phyloP scores from a whole-genome alignment of 1,140 invertebrate species.

The Trichoplusia ni region DNA sequence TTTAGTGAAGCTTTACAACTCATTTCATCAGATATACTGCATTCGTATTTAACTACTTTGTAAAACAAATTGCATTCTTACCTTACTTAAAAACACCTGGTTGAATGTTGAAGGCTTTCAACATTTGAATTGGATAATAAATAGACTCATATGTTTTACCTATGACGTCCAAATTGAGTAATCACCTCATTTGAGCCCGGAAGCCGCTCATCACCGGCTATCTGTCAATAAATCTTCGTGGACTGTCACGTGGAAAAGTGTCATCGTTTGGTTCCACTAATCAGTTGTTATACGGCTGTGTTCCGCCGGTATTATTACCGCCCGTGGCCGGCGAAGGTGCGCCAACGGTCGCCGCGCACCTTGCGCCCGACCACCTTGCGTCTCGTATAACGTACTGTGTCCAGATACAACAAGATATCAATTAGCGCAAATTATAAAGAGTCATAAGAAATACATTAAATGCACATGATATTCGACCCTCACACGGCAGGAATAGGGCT shows the following conservation, averaged over 20 bases:
- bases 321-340: conserved; percentile 35
- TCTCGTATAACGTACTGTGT: conserved; percentile 34
- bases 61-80: no score
- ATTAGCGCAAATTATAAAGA: conserved; percentile 17
- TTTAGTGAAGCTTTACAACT: no score
- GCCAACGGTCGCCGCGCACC: conserved; percentile 33
- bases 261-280: conserved; percentile 31
- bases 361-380: conserved; percentile 38
- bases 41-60: no score
- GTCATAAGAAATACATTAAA: conserved; percentile 3
- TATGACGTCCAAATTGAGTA: conserved; percentile 7
- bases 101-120: no score
- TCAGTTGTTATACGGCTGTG: conserved; percentile 30
- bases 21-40: no score
- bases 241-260: conserved; percentile 22
- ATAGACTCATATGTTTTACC: no score
- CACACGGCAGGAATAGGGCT: background rate
- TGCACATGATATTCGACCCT: conserved; percentile 28
- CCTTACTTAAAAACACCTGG: no score
- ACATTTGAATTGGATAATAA: no score
- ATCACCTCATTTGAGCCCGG: background rate
- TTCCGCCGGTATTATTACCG: conserved; percentile 34
- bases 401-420: conserved; percentile 43
- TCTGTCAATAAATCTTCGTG: conserved; percentile 23
- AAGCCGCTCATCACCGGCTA: conserved; percentile 10